Evolutionary conservation across 2,113 vertebrate genomes (phyloP).

Genomic region (Apistogramma diplotaenia): DNA sequence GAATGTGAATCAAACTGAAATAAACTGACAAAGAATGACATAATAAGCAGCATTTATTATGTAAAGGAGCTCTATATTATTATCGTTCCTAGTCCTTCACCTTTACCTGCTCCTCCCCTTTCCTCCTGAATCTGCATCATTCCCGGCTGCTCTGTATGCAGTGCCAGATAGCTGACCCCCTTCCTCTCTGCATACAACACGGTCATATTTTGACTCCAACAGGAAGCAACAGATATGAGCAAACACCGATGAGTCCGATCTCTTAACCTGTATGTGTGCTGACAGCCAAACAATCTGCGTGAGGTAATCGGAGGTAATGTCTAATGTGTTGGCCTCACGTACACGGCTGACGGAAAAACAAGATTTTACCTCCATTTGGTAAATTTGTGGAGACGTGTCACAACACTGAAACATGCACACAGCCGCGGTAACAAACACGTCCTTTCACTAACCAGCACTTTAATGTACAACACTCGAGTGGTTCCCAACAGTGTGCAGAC

Average conservation of each 20-base stretch:
- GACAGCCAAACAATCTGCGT: slow-evolving; percentile 31
- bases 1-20: neutral
- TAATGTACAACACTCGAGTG: neutral
- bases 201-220: slow-evolving; percentile 13
- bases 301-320: slow-evolving; percentile 23
- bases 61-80: neutral
- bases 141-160: neutral
- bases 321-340: slow-evolving; percentile 1
- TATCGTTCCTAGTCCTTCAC: neutral
- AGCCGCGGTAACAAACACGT: neutral
- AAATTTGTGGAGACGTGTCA: neutral
- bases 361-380: neutral
- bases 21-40: neutral
- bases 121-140: neutral
- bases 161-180: neutral
- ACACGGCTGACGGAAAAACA: neutral
- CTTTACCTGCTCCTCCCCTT: neutral
- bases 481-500: neutral
- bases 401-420: neutral
- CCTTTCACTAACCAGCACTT: neutral
- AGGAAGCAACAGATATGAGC: slow-evolving; percentile 27
- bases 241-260: slow-evolving; percentile 30
- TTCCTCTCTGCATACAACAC: neutral
- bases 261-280: slow-evolving; percentile 13
- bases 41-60: neutral